phyloP scores from a whole-genome alignment of 2,113 vertebrate species.

The Penelope pileata region DNA sequence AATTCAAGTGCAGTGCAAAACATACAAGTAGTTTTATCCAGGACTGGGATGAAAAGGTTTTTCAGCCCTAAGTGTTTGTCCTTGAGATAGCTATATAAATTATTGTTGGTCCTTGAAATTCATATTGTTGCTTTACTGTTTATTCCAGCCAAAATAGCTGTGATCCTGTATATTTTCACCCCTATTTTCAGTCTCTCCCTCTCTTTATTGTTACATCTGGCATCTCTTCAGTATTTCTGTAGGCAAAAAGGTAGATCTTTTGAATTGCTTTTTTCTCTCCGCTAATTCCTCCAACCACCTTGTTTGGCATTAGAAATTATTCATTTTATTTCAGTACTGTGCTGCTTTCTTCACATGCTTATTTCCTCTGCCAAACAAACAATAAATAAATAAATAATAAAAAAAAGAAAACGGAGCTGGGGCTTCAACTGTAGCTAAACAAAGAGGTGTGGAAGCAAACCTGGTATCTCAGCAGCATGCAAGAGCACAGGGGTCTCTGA shows the following conservation, averaged over 20 bases:
- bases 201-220: neutral
- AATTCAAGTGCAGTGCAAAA: neutral
- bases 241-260: neutral
- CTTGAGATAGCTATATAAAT: neutral
- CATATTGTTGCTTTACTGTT: neutral
- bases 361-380: neutral
- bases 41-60: neutral
- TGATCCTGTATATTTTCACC: neutral
- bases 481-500: neutral
- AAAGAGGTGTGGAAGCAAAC: neutral
- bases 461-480: neutral
- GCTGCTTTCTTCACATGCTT: neutral
- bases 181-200: neutral
- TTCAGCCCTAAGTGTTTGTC: neutral
- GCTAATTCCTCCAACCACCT: neutral
- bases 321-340: neutral
- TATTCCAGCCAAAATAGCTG: neutral
- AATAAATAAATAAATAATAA: neutral
- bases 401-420: neutral
- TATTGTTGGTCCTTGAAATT: neutral
- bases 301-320: neutral
- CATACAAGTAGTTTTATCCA: neutral
- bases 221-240: neutral
- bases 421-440: neutral
- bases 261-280: neutral